A percentile compares a stretch with the other conserved stretches of the same genome.
These are phyloP conservation scores for Pseudomyrmex concolor DNA, from an alignment of 1,140 invertebrate genomes.

Conservation along the genomic window DNA sequence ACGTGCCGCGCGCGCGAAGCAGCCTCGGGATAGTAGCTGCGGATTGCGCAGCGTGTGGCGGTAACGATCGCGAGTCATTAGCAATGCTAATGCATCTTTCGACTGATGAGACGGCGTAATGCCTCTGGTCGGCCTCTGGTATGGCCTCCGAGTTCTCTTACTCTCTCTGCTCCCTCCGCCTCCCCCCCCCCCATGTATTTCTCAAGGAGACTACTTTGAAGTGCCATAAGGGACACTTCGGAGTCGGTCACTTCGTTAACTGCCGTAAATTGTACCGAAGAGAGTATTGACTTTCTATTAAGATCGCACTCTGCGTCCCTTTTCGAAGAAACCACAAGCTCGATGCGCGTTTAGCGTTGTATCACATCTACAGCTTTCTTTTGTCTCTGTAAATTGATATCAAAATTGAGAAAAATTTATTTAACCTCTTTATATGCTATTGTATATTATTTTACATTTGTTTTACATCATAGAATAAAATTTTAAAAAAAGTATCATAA, in stretches of 20 bases:
- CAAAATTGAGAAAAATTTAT: slow-evolving; percentile 17
- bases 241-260: slow-evolving; percentile 6
- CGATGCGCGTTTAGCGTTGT: too few species aligned
- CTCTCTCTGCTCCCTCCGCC: slow-evolving; percentile 31
- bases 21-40: slow-evolving; percentile 41
- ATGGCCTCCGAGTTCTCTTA: slow-evolving; percentile 24
- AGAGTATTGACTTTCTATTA: slow-evolving; percentile 77
- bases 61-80: slow-evolving; percentile 81
- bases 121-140: slow-evolving; percentile 55
- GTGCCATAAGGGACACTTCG: slow-evolving; percentile 45
- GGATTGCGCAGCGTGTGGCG: slow-evolving; percentile 68
- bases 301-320: slow-evolving; percentile 59
- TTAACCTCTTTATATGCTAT: too few species aligned
- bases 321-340: slow-evolving; percentile 38
- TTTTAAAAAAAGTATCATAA: too few species aligned
- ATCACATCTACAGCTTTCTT: not conserved
- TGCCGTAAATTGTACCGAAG: slow-evolving; percentile 68
- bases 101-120: slow-evolving; percentile 80
- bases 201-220: slow-evolving; percentile 66
- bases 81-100: slow-evolving; percentile 82
- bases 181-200: slow-evolving; percentile 61
- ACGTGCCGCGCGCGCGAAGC: slow-evolving; percentile 35
- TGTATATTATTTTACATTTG: too few species aligned
- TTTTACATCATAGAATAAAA: too few species aligned
- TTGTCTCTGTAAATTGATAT: not conserved